Evolutionary conservation across 2,888 invertebrate genomes (phyloP), one percentile per base, ranked within the genome.

Genomic region (Noctua fimbriata): DNA sequence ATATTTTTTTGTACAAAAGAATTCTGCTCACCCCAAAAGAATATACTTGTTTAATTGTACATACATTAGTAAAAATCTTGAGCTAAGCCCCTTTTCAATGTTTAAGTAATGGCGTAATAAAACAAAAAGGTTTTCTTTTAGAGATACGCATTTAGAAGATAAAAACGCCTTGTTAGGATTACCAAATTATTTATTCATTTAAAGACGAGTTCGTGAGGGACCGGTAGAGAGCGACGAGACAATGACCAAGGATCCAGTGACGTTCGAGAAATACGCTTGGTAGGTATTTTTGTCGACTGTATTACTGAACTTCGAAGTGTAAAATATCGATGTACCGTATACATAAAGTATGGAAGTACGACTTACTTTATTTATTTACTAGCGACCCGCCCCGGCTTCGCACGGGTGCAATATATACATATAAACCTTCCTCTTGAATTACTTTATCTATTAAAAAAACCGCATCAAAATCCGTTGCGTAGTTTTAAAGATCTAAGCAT

Each of bases 141-240:
- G 85, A 63, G 81, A 65, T 71, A 81, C 65, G 73, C 74, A 49
- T 71, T 85, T 49, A 60, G 58, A 77, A 81, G 85, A 83, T 78
- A 85, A 88, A 87, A 87, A 81, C 88, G 73, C 74, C 73, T 85
- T 83, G 89, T 85, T 80, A 80, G 79, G 80, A 87, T 87, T 82
- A 74, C 75, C 18, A 70, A 58, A 81, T 88, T 78, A 87, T 71
- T 89, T 87, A 88, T 82, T 82, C 81, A 88, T 81, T 65, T 73
- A 63, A 80, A 85, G 73, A 73, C 52, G n/a, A 16, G 49, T 67
- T 67, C 70, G 41, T 71, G 78, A 79, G 80, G 66, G 78, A 67
- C 82, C 32, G 49, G 73, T 14, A 1, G 49, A 5, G 41, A 63
- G 44, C 18, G 41, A 65, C 63, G 58, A 58, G 66, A 73, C 55